phyloP scores from a whole-genome alignment of 2,888 invertebrate species.

The Xanthia togata region DNA sequence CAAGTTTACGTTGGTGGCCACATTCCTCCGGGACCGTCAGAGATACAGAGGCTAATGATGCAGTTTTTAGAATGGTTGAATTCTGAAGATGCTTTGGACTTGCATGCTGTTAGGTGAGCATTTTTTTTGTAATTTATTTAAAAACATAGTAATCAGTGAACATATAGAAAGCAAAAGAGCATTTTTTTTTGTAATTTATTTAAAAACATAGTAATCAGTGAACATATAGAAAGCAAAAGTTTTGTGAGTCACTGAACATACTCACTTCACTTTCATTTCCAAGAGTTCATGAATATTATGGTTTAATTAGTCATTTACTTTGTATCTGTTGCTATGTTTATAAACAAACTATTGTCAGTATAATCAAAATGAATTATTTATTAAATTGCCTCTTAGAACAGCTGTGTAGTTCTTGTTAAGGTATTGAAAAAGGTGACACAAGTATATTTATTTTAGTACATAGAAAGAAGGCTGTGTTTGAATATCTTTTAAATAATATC shows the following conservation, averaged over 20 bases:
- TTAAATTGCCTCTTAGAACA: not conserved
- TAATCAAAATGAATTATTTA: not conserved
- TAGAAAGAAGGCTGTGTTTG: not conserved
- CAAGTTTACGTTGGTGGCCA: conserved; percentile 99
- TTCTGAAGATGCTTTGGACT: conserved; percentile 95
- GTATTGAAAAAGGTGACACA: not conserved
- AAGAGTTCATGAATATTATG: conserved; percentile 5
- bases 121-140: not conserved
- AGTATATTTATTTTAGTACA: not conserved
- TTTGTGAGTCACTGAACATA: conserved; percentile 7
- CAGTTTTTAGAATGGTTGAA: conserved; percentile 98
- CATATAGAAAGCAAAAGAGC: conserved; percentile 22
- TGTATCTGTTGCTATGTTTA: not conserved
- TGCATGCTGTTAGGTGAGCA: conserved; percentile 95
- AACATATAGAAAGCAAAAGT: conserved; percentile 23
- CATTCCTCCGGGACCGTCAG: conserved; percentile 96
- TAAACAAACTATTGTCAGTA: not conserved
- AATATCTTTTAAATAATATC: not conserved
- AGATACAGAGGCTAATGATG: conserved; percentile 95
- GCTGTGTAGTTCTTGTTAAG: not conserved
- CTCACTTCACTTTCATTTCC: conserved; percentile 19
- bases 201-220: too few species aligned
- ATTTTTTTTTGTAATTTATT: too few species aligned
- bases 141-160: not conserved
- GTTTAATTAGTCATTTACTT: not conserved